Evolutionary conservation across 2,113 vertebrate species (phyloP).

Genomic region (Pelecanus crispus): DNA sequence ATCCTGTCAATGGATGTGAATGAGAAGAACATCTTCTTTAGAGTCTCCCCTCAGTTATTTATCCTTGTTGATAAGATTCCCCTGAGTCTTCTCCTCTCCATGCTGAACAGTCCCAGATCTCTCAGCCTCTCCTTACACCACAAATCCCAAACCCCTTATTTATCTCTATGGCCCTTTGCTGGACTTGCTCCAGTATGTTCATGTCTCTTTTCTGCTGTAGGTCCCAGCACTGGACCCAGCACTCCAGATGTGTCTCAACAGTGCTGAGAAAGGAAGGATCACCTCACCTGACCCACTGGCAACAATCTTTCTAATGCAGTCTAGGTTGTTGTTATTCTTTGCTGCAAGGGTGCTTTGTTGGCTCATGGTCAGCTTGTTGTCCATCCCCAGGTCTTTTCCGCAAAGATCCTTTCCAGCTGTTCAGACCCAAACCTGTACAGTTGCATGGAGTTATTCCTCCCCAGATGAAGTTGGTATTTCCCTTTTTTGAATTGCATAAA

Average conservation of each 20-base stretch:
- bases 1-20: not conserved
- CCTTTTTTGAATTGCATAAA: not conserved
- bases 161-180: not conserved
- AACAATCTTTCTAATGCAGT: not conserved
- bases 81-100: not conserved
- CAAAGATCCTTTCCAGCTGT: not conserved
- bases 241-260: not conserved
- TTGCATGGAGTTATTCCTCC: not conserved
- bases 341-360: not conserved
- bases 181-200: not conserved
- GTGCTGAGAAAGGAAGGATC: not conserved
- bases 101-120: not conserved
- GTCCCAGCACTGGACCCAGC: too few species aligned
- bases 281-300: not conserved
- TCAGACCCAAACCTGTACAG: not conserved
- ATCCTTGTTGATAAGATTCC: not conserved
- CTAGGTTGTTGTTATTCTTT: not conserved
- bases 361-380: not conserved
- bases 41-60: not conserved
- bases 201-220: not conserved
- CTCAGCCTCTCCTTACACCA: not conserved
- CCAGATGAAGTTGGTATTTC: not conserved
- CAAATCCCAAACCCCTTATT: not conserved
- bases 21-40: not conserved
- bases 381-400: not conserved